Evolutionary conservation across 2,888 invertebrate genomes (phyloP).

Genomic region (Nomada goodeniana): DNA sequence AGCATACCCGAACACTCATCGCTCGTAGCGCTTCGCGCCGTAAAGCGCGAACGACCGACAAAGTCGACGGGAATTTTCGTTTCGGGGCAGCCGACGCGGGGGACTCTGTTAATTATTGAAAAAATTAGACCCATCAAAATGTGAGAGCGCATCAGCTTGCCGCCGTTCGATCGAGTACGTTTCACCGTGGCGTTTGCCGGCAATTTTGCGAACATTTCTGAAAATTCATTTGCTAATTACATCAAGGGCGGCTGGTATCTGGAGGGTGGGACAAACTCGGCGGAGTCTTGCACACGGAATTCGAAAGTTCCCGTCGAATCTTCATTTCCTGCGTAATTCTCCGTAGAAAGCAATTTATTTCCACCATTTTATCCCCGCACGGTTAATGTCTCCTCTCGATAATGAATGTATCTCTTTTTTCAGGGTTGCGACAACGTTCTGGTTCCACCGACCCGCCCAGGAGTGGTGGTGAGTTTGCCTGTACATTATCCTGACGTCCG

Average conservation of each 20-base stretch:
- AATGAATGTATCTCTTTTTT: slow-evolving; percentile 64
- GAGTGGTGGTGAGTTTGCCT: slow-evolving; percentile 75
- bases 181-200: background rate
- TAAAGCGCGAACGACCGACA: background rate
- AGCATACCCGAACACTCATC: slow-evolving; percentile 10
- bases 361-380: background rate
- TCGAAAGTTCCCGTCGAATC: slow-evolving; percentile 65
- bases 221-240: slow-evolving; percentile 48
- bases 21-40: background rate
- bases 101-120: slow-evolving; percentile 37
- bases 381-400: background rate
- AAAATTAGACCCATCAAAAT: slow-evolving; percentile 45
- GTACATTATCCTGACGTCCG: background rate
- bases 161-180: slow-evolving; percentile 28
- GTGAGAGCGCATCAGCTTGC: slow-evolving; percentile 17
- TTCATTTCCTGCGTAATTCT: slow-evolving; percentile 40
- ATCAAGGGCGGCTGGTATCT: slow-evolving; percentile 3
- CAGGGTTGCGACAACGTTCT: slow-evolving; percentile 78
- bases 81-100: background rate
- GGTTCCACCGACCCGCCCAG: slow-evolving; percentile 79
- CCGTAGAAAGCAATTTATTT: slow-evolving; percentile 62
- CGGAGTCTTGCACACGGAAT: slow-evolving; percentile 50
- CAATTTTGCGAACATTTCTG: slow-evolving; percentile 59
- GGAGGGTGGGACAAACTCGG: slow-evolving; percentile 33
- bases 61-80: background rate